Base-by-base conservation (phyloP, 2,113 vertebrate species). In the Typhlomys cinereus region DNA sequence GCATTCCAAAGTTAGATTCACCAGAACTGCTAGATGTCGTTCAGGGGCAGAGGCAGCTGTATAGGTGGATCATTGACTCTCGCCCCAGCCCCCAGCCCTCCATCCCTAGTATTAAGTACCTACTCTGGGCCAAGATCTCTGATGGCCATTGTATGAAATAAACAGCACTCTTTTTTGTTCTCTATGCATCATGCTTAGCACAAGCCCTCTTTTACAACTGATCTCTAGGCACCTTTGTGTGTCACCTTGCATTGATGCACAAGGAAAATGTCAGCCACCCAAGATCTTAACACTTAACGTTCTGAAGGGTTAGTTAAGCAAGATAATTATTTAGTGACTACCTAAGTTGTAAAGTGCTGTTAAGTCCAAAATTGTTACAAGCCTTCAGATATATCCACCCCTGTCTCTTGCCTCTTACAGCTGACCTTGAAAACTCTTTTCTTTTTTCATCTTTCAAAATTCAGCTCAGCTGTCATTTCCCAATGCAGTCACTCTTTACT, bases 251-350 rank as follows among this genome's bases (percentile, higher is more conserved):
- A 0, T 2, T 12, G 4, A 48, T 34, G 39, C n/a, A 41, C 17
- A 75, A 86, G 44, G 59, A 89, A 83, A 88, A 88, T 61, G 6
- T 23, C 57, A 76, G 21, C 66, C 44, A 61, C 44, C 34, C 4
- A 6, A n/a, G 52, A 67, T 76, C 18, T 78, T 14, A 50, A 61
- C 83, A 70, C 29, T 13, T 25, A 67, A 66, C n/a, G 39, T 94
- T 89, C 39, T 91, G 89, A 92, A 92, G 41, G 44, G 25, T 92
- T n/a, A 93, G 84, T 90, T 86, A 79, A 83, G 15, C 17, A 88
- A 86, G 27, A 75, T 50, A 92, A 79, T 69, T 85, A 61, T 41
- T 13, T 46, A 71, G 17, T 69, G 44, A 73, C 66, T n/a, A 89
- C 54, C 67, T 86, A 88, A n/a, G 90, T 29, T 90, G 39, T 4